Base-by-base conservation (phyloP, 2,797 vertebrate genomes). In the Nasua narica region DNA sequence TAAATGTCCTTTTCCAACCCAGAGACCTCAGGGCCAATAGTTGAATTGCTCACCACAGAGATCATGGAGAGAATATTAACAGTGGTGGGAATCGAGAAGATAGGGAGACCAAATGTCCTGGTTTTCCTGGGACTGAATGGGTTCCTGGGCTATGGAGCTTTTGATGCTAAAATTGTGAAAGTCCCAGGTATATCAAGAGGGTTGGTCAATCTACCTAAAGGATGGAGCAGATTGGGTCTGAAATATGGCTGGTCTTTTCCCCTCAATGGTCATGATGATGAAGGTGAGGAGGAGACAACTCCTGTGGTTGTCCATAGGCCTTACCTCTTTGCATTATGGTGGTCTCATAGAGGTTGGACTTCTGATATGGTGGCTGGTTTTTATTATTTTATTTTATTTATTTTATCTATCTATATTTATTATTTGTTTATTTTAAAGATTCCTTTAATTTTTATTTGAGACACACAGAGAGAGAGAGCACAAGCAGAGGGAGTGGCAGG, bases 1-100 rank as follows among this genome's bases (percentile, higher is more conserved):
- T 62, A 77, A 90, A 48, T 87, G 29, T 81, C 32, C 32, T 79
- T 95, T 95, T 83, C 74, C 85, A 96, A 58, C n/a, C 37, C 48
- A 72, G 88, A 77, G 43, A 40, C 25, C 23, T 58, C 62, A 94
- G 35, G 18, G 40, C 32, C 18, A 65, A 62, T 5, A 76, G 67
- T 3, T 90, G 70, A 79, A 65, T 10, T 27, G 29, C 32, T 92
- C 12, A 87, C 52, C 43, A 54, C 35, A 87, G 86, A 95, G 43
- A 83, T 60, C 4, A 60, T 62, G 5, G 50, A 79, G 29, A 88
- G 13, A 21, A 48, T 52, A 79, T 65, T 10, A 10, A 81, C 37
- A 85, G n/a, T 54, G 43, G 37, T 35, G n/a, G 69, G 13, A 62
- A 84, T 86, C 32, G 46, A 29, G 37, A 92, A 84, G 27, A 16